Percentiles rank a stretch among this genome's conserved stretches.
These are phyloP conservation scores for Platichthys flesus DNA, from an alignment of 2,113 vertebrate genomes.

Conservation along the genomic window DNA sequence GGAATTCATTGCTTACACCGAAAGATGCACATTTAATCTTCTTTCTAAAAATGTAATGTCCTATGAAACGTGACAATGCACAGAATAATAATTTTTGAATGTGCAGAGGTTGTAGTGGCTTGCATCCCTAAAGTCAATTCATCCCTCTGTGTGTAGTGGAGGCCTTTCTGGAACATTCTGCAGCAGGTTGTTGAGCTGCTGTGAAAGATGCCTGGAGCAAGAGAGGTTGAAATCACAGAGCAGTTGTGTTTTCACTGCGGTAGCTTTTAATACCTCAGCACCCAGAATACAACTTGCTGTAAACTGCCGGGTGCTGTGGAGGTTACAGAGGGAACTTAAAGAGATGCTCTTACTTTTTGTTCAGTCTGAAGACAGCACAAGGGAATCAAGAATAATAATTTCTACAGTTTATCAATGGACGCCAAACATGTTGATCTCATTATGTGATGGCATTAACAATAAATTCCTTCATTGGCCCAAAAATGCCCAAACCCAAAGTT, in stretches of 20 bases:
- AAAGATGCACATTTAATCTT: background rate
- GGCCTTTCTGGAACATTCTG: conserved; percentile 10
- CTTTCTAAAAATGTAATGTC: background rate
- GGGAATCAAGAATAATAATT: background rate
- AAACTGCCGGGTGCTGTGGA: background rate
- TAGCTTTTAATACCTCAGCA: conserved; percentile 48
- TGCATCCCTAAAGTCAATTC: background rate
- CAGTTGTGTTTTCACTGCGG: conserved; percentile 69
- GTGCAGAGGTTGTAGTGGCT: background rate
- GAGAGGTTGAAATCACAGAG: conserved; percentile 73
- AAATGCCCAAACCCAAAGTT: too few relatives aligned
- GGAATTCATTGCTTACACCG: background rate
- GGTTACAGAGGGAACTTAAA: background rate
- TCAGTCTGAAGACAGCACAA: background rate
- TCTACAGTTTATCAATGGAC: conserved; percentile 13
- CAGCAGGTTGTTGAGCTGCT: conserved; percentile 45
- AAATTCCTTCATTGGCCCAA: background rate
- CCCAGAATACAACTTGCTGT: conserved; percentile 28
- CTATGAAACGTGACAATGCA: too few relatives aligned
- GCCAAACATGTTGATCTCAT: background rate
- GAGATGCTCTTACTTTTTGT: background rate
- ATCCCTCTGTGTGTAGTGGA: conserved; percentile 11
- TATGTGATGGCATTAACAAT: background rate
- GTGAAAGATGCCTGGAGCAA: conserved; percentile 68
- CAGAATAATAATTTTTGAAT: background rate